Conservation (phyloP, 2,113 vertebrate genomes). For the Upupa epops region DNA sequence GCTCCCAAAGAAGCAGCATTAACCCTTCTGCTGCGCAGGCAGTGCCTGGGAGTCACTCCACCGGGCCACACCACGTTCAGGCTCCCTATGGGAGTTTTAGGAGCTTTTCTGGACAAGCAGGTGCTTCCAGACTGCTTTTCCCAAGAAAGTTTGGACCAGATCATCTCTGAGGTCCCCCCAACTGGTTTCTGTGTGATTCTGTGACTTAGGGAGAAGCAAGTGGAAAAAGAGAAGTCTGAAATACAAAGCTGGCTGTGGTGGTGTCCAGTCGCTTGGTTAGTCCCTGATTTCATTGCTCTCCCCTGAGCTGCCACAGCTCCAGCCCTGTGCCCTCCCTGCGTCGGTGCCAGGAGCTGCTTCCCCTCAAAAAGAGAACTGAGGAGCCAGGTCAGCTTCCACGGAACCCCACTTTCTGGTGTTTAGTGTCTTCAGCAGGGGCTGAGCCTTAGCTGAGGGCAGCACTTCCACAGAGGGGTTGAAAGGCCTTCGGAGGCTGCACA, state of each 20-base stretch:
- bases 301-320: rapidly evolving
- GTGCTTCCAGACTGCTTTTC: neutral
- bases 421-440: neutral
- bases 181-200: no score
- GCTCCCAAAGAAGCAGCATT: neutral
- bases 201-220: neutral
- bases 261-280: neutral
- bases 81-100: neutral
- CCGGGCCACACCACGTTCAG: rapidly evolving
- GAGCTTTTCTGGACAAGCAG: neutral
- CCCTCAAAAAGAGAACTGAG: neutral
- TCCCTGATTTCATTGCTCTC: neutral
- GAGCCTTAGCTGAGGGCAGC: neutral
- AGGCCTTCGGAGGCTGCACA: neutral
- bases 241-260: rapidly evolving
- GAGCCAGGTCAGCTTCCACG: neutral
- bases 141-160: neutral
- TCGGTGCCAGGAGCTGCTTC: rapidly evolving
- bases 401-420: neutral
- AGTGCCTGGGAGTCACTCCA: neutral
- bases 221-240: neutral
- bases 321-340: rapidly evolving
- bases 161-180: neutral
- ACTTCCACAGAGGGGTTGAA: neutral
- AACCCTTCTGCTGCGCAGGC: neutral